phyloP scores from a whole-genome alignment of 2,888 invertebrate genomes.

The Thecophora atra region DNA sequence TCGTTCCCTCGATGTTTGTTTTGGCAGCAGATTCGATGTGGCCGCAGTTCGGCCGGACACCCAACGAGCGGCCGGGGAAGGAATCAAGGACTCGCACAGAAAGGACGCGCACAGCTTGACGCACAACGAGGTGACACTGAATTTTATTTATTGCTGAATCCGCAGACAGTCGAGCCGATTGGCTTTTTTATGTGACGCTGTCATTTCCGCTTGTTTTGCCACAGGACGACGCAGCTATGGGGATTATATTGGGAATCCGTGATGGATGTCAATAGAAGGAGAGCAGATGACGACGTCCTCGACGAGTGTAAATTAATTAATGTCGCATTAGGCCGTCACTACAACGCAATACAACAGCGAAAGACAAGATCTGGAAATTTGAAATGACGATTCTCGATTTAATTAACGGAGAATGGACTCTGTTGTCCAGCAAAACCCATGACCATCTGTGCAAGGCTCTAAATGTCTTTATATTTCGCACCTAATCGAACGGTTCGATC shows the following conservation, averaged over 20 bases:
- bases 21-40: constrained; percentile 16
- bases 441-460: too few species aligned
- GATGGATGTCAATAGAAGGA: constrained; percentile 2
- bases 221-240: not conserved
- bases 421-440: too few species aligned
- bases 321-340: not conserved
- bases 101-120: constrained; percentile 29
- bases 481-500: too few species aligned
- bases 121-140: constrained; percentile 37
- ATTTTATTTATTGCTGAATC: constrained; percentile 32
- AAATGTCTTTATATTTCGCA: too few species aligned
- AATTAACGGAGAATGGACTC: too few species aligned
- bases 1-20: constrained; percentile 31
- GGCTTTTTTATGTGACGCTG: constrained; percentile 20
- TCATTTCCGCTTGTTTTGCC: constrained; percentile 17
- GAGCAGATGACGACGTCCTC: not conserved
- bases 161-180: not conserved
- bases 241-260: constrained; percentile 1
- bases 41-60: constrained; percentile 17
- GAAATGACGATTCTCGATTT: too few species aligned
- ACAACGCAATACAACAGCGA: not conserved
- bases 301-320: constrained; percentile 1
- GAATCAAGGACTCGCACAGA: not conserved
- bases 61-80: constrained; percentile 9
- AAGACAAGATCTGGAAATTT: not conserved